Conservation (phyloP, 53 echinoderm and acorn worm genomes). For the Echinometra lucunter region DNA sequence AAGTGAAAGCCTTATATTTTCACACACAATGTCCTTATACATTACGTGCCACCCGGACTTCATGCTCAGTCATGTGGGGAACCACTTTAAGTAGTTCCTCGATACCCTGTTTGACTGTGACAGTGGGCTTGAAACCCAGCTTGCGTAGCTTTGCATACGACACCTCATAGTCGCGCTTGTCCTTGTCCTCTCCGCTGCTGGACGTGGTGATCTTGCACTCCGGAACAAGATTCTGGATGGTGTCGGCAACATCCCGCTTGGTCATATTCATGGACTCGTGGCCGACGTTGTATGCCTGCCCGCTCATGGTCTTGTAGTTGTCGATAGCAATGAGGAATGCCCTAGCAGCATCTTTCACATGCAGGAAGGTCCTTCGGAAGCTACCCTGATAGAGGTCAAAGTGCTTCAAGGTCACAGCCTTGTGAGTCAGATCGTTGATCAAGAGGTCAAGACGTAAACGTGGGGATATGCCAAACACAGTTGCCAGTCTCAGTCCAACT, state of each 20-base stretch:
- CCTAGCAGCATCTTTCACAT: slow-evolving; percentile 80
- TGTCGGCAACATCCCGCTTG: slow-evolving; percentile 75
- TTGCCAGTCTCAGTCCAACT: slow-evolving; percentile 85
- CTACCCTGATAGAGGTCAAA: slow-evolving; percentile 83
- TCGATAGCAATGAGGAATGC: slow-evolving; percentile 80
- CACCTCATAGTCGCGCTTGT: slow-evolving; percentile 88
- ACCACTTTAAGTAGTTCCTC: slow-evolving; percentile 82
- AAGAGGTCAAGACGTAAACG: slow-evolving; percentile 85
- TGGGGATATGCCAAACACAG: slow-evolving; percentile 87
- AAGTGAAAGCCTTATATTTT: neutral
- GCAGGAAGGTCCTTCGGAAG: slow-evolving; percentile 87
- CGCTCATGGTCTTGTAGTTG: slow-evolving; percentile 81
- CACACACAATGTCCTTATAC: slow-evolving; percentile 47
- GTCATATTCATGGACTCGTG: slow-evolving; percentile 92
- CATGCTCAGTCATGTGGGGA: slow-evolving; percentile 76
- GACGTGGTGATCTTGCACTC: slow-evolving; percentile 77
- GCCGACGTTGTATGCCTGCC: slow-evolving; percentile 86
- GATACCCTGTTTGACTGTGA: slow-evolving; percentile 77
- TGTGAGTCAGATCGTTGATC: slow-evolving; percentile 86
- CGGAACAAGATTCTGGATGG: slow-evolving; percentile 77
- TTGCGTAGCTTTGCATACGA: slow-evolving; percentile 80
- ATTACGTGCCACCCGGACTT: slow-evolving; percentile 77
- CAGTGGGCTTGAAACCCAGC: slow-evolving; percentile 77
- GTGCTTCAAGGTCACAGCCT: slow-evolving; percentile 73
- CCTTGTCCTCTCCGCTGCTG: slow-evolving; percentile 77